Evolutionary conservation across 2,113 vertebrate genomes (phyloP), one percentile per base, ranked within the genome.

Genomic region (Elgaria multicarinata): DNA sequence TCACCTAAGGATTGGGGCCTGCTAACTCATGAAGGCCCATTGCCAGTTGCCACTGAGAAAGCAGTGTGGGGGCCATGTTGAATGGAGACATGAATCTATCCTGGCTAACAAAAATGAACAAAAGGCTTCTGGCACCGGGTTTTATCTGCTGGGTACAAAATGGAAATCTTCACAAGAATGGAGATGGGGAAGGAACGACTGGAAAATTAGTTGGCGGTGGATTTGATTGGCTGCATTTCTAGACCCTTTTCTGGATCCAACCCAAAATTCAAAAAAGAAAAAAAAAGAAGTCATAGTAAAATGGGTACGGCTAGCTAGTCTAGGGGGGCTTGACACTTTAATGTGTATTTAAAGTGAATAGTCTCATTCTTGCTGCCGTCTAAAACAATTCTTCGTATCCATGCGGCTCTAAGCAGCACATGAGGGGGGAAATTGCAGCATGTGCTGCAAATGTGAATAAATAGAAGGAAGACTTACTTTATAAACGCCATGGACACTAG

Each of bases 401-500:
- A 18, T 39, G 16, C 24, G 50, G 14, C 44, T 53, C n/a, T 42
- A 71, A 80, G 36, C 36, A 20, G 6, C n/a, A 72, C 26, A n/a
- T 53, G 31, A 33, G 75, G 2, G 44, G 24, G 39, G 50, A 36
- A 76, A 36, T 10, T 36, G 24, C 24, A 42, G 14, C 42, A n/a
- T 16, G 55, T 36, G 83, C 1, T 1, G 42, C 24, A 46, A 64
- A 58, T 74, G 10, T 69, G 6, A n/a, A 58, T 77, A 85, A 46
- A 0, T 4, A 28, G 71, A 9, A 50, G 24, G 89, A 84, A 82
- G 0, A 33, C 90, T 91, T 94, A 97, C 97, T 97, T 98, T 98
- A 91, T 97, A 98, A 86, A 98, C 95, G 12, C 93, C 85, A 0
- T 97, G 97, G 67, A 98, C 67, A 13, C 66, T 97, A 71, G 96